Evolutionary conservation across 2,113 vertebrate genomes (phyloP).

Genomic region (Laticauda laticaudata): DNA sequence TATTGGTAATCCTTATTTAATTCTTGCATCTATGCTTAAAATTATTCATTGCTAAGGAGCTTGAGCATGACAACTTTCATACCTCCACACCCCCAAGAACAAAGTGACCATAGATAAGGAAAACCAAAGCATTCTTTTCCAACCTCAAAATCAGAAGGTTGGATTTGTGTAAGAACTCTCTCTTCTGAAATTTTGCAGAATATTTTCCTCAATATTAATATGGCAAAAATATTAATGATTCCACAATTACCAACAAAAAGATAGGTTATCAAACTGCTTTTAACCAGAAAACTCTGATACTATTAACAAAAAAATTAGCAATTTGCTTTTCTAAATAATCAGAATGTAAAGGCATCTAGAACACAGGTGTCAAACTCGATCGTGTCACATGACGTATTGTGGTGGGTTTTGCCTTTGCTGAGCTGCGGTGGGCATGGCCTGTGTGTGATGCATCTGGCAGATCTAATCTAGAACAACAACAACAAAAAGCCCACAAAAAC

Average conservation of each 20-base stretch:
- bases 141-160: background rate
- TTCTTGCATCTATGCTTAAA: background rate
- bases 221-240: background rate
- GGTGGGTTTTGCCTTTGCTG: too few relatives aligned
- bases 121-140: background rate
- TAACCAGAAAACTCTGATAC: background rate
- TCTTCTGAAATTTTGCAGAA: background rate
- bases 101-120: background rate
- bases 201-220: background rate
- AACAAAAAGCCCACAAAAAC: background rate
- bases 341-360: background rate
- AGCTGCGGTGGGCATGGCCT: too few relatives aligned
- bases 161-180: background rate
- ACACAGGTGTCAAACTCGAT: too few relatives aligned
- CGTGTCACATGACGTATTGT: too few relatives aligned
- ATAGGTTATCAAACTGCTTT: background rate
- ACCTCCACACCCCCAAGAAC: background rate
- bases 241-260: background rate
- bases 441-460: too few relatives aligned
- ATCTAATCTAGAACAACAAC: background rate
- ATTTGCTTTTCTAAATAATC: background rate
- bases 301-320: background rate
- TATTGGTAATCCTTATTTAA: background rate
- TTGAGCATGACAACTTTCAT: background rate
- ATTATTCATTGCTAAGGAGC: background rate